Evolutionary conservation across 2,113 vertebrate species (phyloP).

Genomic region (Nycticryphes semicollaris): DNA sequence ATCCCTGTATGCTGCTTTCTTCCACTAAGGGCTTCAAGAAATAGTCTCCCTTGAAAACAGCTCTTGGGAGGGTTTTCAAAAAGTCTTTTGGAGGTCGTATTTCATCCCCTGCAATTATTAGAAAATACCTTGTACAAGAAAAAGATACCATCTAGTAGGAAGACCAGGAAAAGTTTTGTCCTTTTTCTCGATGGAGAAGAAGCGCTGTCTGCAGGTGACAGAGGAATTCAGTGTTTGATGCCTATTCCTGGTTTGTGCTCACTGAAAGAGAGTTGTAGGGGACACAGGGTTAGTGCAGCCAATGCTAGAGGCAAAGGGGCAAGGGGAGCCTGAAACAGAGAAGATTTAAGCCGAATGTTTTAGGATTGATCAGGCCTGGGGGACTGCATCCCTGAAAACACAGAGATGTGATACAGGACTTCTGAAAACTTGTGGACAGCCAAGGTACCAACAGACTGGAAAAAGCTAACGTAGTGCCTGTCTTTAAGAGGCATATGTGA

Average conservation of each 20-base stretch:
- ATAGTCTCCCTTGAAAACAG: neutral
- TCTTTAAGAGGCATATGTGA: neutral
- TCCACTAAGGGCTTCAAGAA: neutral
- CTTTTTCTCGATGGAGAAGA: neutral
- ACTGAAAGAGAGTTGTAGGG: neutral
- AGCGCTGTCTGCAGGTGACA: neutral
- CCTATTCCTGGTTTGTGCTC: neutral
- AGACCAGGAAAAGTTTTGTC: neutral
- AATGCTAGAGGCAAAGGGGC: neutral
- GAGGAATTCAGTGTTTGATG: neutral
- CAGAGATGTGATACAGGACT: neutral
- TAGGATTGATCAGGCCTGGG: neutral
- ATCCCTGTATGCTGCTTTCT: neutral
- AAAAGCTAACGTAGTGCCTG: neutral
- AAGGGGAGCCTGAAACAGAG: neutral
- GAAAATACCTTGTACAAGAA: neutral
- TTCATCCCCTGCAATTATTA: neutral
- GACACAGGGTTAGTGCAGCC: neutral
- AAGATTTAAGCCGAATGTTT: neutral
- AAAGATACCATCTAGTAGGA: neutral
- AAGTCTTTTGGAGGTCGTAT: neutral
- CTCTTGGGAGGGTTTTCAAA: neutral
- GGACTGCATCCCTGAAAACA: neutral
- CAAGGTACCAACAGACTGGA: neutral
- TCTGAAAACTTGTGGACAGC: neutral